Percentiles rank a stretch among this genome's conserved stretches.
These are phyloP conservation scores for Conger conger DNA, from an alignment of 2,113 vertebrate species.

Conservation along the genomic window DNA sequence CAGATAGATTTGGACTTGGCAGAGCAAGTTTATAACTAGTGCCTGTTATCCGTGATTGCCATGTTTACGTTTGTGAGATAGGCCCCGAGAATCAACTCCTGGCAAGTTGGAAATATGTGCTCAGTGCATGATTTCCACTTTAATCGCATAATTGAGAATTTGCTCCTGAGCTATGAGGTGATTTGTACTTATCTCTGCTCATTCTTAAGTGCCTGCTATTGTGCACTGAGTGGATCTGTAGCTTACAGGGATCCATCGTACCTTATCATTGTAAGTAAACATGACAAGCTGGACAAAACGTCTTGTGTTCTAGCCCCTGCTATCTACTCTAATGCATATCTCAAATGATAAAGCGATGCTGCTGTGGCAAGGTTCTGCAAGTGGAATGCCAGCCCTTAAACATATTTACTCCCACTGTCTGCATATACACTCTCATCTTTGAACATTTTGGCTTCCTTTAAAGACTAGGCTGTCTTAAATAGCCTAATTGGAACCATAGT, in stretches of 20 bases:
- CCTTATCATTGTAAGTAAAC: slow-evolving; percentile 75
- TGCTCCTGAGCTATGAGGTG: slow-evolving; percentile 22
- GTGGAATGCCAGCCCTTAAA: slow-evolving; percentile 36
- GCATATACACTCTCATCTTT: slow-evolving; percentile 15
- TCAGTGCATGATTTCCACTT: background rate
- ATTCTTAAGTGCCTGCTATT: slow-evolving; percentile 27
- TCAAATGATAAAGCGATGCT: slow-evolving; percentile 69
- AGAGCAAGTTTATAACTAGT: too few species aligned
- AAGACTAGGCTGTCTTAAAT: background rate
- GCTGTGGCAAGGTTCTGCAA: slow-evolving; percentile 60
- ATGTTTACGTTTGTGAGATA: too few species aligned
- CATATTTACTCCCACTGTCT: slow-evolving; percentile 15
- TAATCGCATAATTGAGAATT: slow-evolving; percentile 11
- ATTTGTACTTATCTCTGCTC: slow-evolving; percentile 24
- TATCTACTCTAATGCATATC: slow-evolving; percentile 68
- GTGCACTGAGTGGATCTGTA: slow-evolving; percentile 48
- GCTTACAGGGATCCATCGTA: slow-evolving; percentile 65
- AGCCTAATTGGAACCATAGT: background rate
- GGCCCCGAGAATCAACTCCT: background rate
- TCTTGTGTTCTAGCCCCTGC: slow-evolving; percentile 64
- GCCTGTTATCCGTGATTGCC: too few species aligned
- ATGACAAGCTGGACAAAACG: slow-evolving; percentile 74
- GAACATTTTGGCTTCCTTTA: background rate
- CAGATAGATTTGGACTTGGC: too few species aligned
- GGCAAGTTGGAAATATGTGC: too few species aligned